Percentiles rank a stretch among this genome's conserved stretches.
These are phyloP conservation scores for Lepus timidus DNA, from an alignment of 2,113 vertebrate species.

Conservation along the genomic window DNA sequence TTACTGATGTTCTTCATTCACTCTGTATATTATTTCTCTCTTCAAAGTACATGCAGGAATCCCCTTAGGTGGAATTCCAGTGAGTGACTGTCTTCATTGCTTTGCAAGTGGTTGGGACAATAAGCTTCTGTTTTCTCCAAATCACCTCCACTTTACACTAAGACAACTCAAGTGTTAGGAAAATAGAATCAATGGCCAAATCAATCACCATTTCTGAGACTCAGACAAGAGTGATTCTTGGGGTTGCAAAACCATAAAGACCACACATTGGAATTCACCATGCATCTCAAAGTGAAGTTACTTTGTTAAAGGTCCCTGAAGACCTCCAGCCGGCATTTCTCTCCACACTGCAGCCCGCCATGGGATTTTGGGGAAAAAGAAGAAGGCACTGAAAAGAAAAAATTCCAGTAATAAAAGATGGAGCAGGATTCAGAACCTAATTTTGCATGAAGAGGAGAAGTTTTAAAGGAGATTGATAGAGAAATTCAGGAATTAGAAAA, in stretches of 20 bases:
- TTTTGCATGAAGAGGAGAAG: not conserved
- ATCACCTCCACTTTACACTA: not conserved
- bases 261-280: not conserved
- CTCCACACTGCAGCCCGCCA: not conserved
- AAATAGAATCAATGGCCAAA: not conserved
- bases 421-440: not conserved
- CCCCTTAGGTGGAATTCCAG: not conserved
- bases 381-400: not conserved
- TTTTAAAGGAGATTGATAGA: not conserved
- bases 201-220: not conserved
- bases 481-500: not conserved
- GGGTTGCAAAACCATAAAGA: not conserved
- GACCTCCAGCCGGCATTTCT: not conserved
- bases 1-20: not conserved
- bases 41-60: not conserved
- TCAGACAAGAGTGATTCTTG: not conserved
- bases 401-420: fast-evolving
- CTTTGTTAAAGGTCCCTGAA: not conserved
- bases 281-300: not conserved
- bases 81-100: not conserved
- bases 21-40: not conserved
- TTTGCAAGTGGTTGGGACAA: not conserved
- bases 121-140: not conserved
- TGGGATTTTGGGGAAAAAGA: not conserved
- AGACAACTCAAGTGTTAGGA: not conserved